Conservation (phyloP, 2,113 vertebrate species). For the Vidua macroura region DNA sequence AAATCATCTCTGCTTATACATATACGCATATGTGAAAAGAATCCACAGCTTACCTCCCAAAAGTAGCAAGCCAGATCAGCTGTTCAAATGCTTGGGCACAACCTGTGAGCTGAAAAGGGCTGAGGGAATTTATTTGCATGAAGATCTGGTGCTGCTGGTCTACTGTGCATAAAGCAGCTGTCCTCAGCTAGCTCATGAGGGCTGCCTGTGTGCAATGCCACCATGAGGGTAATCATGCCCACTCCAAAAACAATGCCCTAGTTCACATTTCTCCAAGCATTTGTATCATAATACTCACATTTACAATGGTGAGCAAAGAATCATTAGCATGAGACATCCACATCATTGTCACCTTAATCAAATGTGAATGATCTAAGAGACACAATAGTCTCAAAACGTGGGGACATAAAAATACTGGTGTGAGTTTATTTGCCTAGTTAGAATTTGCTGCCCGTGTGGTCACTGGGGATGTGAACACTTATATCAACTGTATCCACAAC, state of each 20-base stretch:
- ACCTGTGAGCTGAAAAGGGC: not conserved
- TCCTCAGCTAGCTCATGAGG: not conserved
- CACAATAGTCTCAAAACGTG: not conserved
- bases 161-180: accelerated
- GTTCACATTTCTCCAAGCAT: not conserved
- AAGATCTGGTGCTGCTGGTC: not conserved
- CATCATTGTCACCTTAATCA: not conserved
- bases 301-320: not conserved
- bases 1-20: not conserved
- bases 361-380: accelerated
- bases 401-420: not conserved
- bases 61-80: not conserved
- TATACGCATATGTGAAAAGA: not conserved
- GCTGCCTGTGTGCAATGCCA: not conserved
- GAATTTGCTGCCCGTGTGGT: not conserved
- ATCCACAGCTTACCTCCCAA: not conserved
- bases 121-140: not conserved
- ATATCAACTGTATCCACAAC: not conserved
- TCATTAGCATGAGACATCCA: not conserved
- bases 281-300: not conserved
- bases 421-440: not conserved
- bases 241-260: not conserved
- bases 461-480: not conserved
- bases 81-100: not conserved
- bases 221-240: accelerated